Evolutionary conservation across 2,888 invertebrate species (phyloP).

Genomic region (Tachina lurida): DNA sequence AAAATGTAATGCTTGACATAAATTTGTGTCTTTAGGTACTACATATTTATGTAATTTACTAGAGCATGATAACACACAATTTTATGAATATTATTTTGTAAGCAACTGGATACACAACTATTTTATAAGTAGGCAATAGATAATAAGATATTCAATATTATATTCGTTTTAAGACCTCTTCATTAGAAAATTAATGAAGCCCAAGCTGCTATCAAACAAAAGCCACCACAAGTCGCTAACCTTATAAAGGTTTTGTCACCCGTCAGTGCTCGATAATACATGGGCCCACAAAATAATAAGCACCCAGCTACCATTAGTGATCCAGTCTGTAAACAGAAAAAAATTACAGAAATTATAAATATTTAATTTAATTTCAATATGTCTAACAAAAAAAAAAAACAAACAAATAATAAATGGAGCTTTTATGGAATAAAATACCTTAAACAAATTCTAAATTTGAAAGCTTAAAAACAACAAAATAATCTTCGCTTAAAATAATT

Average conservation of each 20-base stretch:
- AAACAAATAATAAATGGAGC: slow-evolving; percentile 28
- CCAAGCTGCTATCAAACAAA: slow-evolving; percentile 95
- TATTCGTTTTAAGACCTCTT: slow-evolving; percentile 22
- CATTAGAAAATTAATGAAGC: slow-evolving; percentile 89
- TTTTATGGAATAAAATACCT: slow-evolving; percentile 50
- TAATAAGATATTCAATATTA: slow-evolving; percentile 10
- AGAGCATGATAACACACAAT: slow-evolving; percentile 28
- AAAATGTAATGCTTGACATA: slow-evolving; percentile 42
- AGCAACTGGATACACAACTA: slow-evolving; percentile 31
- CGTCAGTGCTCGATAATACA: slow-evolving; percentile 94
- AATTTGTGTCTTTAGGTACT: not conserved
- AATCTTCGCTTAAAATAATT: slow-evolving; percentile 41
- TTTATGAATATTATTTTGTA: slow-evolving; percentile 30
- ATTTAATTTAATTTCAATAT: not conserved
- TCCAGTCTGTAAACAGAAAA: slow-evolving; percentile 86
- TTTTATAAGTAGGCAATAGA: slow-evolving; percentile 57
- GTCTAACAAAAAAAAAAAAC: slow-evolving; percentile 1
- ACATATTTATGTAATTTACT: slow-evolving; percentile 1
- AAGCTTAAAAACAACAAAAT: slow-evolving; percentile 50
- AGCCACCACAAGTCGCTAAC: slow-evolving; percentile 94
- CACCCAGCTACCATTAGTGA: slow-evolving; percentile 90
- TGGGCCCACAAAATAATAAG: slow-evolving; percentile 93
- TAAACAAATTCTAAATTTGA: slow-evolving; percentile 58
- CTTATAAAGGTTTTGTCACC: slow-evolving; percentile 88
- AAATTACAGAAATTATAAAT: slow-evolving; percentile 7